Base-by-base conservation (phyloP, 1,140 invertebrate genomes). In the Penaeus chinensis region DNA sequence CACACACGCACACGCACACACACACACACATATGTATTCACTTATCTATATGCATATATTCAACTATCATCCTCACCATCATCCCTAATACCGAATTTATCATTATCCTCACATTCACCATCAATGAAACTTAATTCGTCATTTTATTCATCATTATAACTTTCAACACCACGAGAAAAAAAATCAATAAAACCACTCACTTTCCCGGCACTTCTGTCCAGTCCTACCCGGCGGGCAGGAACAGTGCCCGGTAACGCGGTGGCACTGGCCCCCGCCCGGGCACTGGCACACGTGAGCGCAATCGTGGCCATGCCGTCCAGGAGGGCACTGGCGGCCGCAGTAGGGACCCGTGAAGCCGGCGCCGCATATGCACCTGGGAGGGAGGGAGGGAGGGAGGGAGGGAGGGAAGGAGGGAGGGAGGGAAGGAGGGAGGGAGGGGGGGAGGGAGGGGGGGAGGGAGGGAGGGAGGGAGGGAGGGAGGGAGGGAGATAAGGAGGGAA, bases 221-320 rank as follows among this genome's bases (percentile, higher is more conserved):
- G 94, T 95, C 91, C 94, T 96, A 54, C 96, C 96, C 16, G 95
- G 92, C 13, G 94, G 91, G 91, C 96, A 97, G 54, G 93, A 93
- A 90, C 97, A 98, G 90, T 95, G 95, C 22, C 97, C 97, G 42
- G 95, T 96, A 22, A 97, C 94, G 90, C 95, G 96, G 92, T 97
- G 94, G 92, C 97, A 98, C 60, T 93, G 94, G 19, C 95, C 96
- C 80, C 95, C 95, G 92, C 97, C 95, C 78, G 94, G 93, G 92
- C 97, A 99, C 54, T 94, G 93, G 91, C 98, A 99, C 76, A 93
- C 92, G 91, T 97, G 95, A n/a, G 92, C 92, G 91, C 98, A 99
- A 71, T 96, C 94, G 74, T 95, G 94, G 47, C 82, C 94, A 90
- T 93, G 94, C 10, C 90, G 91, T n/a, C 92, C 93, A 3, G 94